Evolutionary conservation across 2,113 vertebrate species (phyloP).

Genomic region (Pangasianodon gigas): DNA sequence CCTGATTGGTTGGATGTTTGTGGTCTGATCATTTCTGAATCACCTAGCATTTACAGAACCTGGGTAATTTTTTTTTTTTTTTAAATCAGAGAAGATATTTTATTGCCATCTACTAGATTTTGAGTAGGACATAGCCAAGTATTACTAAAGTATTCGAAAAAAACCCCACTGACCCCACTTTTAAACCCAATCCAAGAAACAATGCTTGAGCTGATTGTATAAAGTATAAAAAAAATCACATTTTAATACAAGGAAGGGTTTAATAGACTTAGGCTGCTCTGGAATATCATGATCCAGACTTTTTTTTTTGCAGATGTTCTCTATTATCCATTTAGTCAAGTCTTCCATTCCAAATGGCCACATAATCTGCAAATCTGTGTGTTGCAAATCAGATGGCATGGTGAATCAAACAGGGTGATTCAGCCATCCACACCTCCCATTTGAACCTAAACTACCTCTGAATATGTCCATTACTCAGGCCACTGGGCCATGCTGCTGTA

Average conservation of each 20-base stretch:
- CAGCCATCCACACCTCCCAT: constrained; percentile 42
- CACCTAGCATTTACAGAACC: neutral
- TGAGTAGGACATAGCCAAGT: neutral
- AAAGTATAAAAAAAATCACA: neutral
- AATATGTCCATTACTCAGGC: constrained; percentile 50
- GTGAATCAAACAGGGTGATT: constrained; percentile 39
- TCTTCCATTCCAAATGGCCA: neutral
- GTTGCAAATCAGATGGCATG: constrained; percentile 27
- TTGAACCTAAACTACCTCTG: constrained; percentile 37
- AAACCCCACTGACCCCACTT: too few species aligned
- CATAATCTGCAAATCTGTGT: constrained; percentile 37
- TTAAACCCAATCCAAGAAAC: neutral
- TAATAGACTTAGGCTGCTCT: neutral
- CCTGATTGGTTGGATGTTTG: too few species aligned
- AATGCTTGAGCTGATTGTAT: neutral
- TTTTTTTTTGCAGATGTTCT: constrained; percentile 11
- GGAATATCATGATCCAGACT: neutral
- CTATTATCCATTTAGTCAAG: constrained; percentile 19
- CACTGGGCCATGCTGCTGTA: constrained; percentile 37
- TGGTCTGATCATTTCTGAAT: neutral
- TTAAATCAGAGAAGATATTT: too few species aligned
- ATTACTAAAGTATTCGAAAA: neutral
- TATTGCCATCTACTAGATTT: neutral
- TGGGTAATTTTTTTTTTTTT: too few species aligned
- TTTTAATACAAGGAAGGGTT: neutral